Conservation (phyloP, 1,140 invertebrate species). For the Diabrotica virgifera region DNA sequence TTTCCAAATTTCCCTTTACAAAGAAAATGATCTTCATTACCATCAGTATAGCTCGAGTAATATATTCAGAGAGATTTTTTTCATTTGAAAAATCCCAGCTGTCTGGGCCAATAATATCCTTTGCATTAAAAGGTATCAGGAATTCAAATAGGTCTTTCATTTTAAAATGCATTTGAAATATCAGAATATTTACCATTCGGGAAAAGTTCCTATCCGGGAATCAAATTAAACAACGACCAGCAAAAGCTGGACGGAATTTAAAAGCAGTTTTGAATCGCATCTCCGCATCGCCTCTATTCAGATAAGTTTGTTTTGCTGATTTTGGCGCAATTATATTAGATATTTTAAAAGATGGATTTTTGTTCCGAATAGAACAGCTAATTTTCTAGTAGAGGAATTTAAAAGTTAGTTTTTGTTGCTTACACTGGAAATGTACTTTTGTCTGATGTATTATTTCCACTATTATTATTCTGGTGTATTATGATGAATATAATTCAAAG, state of each 20-base stretch:
- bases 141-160: slow-evolving; percentile 9
- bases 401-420: too few relatives aligned
- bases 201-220: slow-evolving; percentile 16
- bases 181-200: slow-evolving; percentile 18
- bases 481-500: too few relatives aligned
- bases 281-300: neutral
- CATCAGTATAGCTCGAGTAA: neutral
- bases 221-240: slow-evolving; percentile 19
- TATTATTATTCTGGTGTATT: too few relatives aligned
- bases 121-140: slow-evolving; percentile 10
- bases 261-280: slow-evolving; percentile 9
- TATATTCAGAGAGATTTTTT: neutral
- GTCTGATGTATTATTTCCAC: too few relatives aligned
- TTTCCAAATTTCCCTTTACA: neutral
- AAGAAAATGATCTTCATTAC: neutral
- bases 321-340: neutral
- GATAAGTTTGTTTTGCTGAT: neutral
- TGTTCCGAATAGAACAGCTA: too few relatives aligned
- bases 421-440: too few relatives aligned
- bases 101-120: neutral
- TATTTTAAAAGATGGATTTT: too few relatives aligned
- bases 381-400: too few relatives aligned
- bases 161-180: slow-evolving; percentile 7
- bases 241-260: slow-evolving; percentile 12
- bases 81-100: neutral